Evolutionary conservation across 2,113 vertebrate species (phyloP).

Genomic region (Meriones unguiculatus): DNA sequence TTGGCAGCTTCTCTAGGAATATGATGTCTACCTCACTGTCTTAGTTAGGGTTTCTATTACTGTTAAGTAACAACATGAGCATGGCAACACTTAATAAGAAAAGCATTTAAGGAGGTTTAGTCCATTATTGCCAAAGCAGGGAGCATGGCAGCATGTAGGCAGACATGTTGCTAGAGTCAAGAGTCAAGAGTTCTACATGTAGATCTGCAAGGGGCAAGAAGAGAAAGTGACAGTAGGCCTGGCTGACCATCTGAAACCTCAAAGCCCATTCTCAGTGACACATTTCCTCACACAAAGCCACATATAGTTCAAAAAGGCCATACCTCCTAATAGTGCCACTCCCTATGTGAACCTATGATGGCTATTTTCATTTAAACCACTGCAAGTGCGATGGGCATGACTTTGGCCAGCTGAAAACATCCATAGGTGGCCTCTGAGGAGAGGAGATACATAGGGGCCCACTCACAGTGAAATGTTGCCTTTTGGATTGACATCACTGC

Average conservation of each 20-base stretch:
- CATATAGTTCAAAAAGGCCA: not conserved
- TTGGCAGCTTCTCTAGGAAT: not conserved
- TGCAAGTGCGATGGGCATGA: not conserved
- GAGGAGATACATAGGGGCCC: too few relatives aligned
- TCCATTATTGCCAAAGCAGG: not conserved
- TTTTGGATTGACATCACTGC: too few relatives aligned
- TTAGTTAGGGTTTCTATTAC: not conserved
- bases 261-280: not conserved
- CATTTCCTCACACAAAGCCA: not conserved
- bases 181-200: not conserved
- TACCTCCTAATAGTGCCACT: not conserved
- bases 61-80: not conserved
- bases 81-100: not conserved
- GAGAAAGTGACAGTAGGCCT: not conserved
- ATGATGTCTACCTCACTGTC: not conserved
- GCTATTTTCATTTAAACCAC: not conserved
- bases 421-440: too few relatives aligned
- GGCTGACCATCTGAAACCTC: not conserved
- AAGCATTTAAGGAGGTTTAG: not conserved
- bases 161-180: not conserved
- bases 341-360: not conserved
- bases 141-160: not conserved
- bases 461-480: too few relatives aligned
- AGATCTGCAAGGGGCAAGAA: not conserved
- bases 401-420: too few relatives aligned